A percentile compares a stretch with the other conserved stretches of the same genome.
Evolutionary conservation across 1,140 invertebrate genomes (phyloP).

Genomic region (Archegozetes longisetosus): DNA sequence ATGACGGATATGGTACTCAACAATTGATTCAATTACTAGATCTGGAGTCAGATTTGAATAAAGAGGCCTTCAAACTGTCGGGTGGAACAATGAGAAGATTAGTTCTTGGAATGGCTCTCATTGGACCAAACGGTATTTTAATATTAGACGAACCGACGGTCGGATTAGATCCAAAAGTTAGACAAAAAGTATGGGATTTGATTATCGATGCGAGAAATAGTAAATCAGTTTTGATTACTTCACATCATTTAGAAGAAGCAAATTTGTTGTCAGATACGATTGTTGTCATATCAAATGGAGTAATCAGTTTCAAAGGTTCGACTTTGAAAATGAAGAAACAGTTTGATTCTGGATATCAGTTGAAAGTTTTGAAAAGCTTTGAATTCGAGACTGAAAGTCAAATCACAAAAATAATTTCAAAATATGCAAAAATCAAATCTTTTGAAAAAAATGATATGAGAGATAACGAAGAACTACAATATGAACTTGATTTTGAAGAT

Average conservation of each 20-base stretch:
- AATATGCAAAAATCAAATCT: background rate
- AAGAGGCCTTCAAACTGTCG: background rate
- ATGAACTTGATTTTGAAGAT: background rate
- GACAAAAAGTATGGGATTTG: constrained; percentile 37
- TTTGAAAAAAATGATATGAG: background rate
- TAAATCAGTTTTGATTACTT: constrained; percentile 37
- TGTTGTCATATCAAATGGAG: constrained; percentile 24
- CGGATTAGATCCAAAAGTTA: constrained; percentile 33
- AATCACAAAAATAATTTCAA: background rate
- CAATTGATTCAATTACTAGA: background rate
- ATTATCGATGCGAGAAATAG: constrained; percentile 35
- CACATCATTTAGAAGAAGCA: constrained; percentile 27
- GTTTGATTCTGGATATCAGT: constrained; percentile 9
- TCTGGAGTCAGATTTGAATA: background rate
- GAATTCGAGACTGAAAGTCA: background rate
- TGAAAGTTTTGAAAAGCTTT: background rate
- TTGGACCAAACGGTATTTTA: constrained; percentile 30
- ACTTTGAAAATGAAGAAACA: constrained; percentile 17
- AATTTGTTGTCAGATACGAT: constrained; percentile 25
- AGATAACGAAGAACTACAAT: background rate
- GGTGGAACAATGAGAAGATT: constrained; percentile 28
- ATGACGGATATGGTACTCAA: background rate
- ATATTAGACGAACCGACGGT: constrained; percentile 33
- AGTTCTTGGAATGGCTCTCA: constrained; percentile 35
- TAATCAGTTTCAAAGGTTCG: background rate